Evolutionary conservation across 1,140 invertebrate species (phyloP).

Genomic region (Megalonaias nervosa): DNA sequence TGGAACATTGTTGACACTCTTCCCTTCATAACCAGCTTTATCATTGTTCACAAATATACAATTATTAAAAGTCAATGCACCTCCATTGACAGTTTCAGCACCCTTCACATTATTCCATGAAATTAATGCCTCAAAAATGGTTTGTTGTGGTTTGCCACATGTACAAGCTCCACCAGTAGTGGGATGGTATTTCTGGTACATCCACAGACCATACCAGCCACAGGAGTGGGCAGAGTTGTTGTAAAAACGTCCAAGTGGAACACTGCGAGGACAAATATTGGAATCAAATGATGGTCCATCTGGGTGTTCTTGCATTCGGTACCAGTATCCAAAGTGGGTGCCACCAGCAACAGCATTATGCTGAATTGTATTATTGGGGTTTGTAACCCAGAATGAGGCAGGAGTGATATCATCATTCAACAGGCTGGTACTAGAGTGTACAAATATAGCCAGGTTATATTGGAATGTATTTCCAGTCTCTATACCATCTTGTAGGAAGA

Average conservation of each 20-base stretch:
- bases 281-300: slow-evolving; percentile 61
- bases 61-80: slow-evolving; percentile 62
- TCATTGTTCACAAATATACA: slow-evolving; percentile 63
- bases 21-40: slow-evolving; percentile 60
- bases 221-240: slow-evolving; percentile 67
- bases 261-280: slow-evolving; percentile 51
- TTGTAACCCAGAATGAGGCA: slow-evolving; percentile 64
- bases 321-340: slow-evolving; percentile 68
- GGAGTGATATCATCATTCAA: slow-evolving; percentile 69
- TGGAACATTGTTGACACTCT: slow-evolving; percentile 43
- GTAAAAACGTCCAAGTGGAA: slow-evolving; percentile 52
- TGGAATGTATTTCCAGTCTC: slow-evolving; percentile 64
- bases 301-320: slow-evolving; percentile 60
- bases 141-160: slow-evolving; percentile 28
- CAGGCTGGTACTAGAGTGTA: slow-evolving; percentile 58
- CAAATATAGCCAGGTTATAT: slow-evolving; percentile 67
- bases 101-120: slow-evolving; percentile 68
- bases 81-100: slow-evolving; percentile 62
- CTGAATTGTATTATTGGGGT: slow-evolving; percentile 64
- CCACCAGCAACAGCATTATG: slow-evolving; percentile 67
- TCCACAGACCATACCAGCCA: slow-evolving; percentile 68
- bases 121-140: slow-evolving; percentile 49
- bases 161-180: slow-evolving; percentile 46
- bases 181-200: slow-evolving; percentile 59
- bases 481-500: slow-evolving; percentile 68